Evolutionary conservation across 2,113 vertebrate species (phyloP).

Genomic region (Panthera tigris): DNA sequence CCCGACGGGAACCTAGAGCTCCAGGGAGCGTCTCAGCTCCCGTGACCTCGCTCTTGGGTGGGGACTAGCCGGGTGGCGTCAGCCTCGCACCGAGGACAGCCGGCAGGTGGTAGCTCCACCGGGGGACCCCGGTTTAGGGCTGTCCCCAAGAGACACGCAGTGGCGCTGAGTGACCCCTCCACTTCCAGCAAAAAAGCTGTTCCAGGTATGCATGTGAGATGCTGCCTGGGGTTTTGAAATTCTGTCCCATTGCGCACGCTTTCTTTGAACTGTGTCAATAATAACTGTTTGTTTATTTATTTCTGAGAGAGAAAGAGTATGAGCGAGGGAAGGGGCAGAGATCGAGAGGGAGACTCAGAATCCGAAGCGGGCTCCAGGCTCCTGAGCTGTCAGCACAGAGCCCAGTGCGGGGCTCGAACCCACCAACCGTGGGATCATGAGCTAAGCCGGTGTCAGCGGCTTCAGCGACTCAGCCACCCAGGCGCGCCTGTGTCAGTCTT

Average conservation of each 20-base stretch:
- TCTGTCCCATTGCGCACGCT: background rate
- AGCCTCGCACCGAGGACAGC: background rate
- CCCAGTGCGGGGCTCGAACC: too few relatives aligned
- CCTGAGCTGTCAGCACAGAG: too few relatives aligned
- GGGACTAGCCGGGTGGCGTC: background rate
- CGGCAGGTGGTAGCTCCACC: background rate
- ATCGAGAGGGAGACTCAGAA: too few relatives aligned
- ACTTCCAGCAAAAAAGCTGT: background rate
- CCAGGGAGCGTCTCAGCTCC: background rate
- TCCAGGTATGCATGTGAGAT: background rate
- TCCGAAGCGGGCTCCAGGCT: too few relatives aligned
- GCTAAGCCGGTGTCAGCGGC: too few relatives aligned
- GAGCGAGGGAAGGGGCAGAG: too few relatives aligned
- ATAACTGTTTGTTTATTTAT: too few relatives aligned
- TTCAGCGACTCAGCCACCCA: too few relatives aligned
- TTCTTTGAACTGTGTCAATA: too few relatives aligned
- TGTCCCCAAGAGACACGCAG: background rate
- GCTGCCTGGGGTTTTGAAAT: background rate
- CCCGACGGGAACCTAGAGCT: background rate
- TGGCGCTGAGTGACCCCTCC: background rate
- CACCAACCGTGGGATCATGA: too few relatives aligned
- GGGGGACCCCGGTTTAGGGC: background rate
- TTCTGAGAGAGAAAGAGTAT: too few relatives aligned
- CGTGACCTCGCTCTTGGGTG: fast-evolving
- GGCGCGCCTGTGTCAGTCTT: too few relatives aligned